Percentiles rank a stretch among this genome's conserved stretches.
Conservation (phyloP, 2,113 vertebrate species). For the Rhadina sibilatrix region DNA sequence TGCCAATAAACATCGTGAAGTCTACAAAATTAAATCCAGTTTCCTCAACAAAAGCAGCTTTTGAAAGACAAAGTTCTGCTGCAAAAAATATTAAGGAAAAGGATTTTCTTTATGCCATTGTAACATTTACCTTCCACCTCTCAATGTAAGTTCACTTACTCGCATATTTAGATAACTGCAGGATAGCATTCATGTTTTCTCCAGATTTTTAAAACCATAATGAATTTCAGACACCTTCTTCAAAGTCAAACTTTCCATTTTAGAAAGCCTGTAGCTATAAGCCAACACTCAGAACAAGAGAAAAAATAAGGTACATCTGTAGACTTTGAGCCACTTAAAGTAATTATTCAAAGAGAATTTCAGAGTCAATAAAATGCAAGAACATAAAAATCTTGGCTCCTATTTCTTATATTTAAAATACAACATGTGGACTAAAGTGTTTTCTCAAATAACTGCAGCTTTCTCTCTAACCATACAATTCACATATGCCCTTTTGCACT, state of each 20-base stretch:
- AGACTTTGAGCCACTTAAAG: neutral
- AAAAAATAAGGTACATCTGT: neutral
- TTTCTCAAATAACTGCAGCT: neutral
- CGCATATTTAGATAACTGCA: neutral
- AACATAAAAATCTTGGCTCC: neutral
- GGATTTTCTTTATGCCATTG: neutral
- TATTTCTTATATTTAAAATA: neutral
- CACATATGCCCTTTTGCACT: neutral
- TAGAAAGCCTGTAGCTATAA: neutral
- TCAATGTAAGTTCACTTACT: neutral
- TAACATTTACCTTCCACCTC: neutral
- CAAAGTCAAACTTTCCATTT: neutral
- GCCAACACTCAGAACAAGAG: neutral
- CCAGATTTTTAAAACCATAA: neutral
- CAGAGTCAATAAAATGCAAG: neutral
- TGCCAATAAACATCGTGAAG: neutral
- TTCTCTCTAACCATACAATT: neutral
- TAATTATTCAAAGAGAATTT: neutral
- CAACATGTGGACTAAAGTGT: neutral
- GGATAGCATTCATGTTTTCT: neutral
- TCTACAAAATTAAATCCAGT: neutral
- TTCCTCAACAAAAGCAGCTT: neutral
- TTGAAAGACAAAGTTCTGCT: neutral
- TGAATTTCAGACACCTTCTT: neutral
- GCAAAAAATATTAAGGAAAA: neutral